A percentile compares a stretch with the other conserved stretches of the same genome.
phyloP scores from a whole-genome alignment of 2,888 invertebrate genomes.

The Andrena camellia region DNA sequence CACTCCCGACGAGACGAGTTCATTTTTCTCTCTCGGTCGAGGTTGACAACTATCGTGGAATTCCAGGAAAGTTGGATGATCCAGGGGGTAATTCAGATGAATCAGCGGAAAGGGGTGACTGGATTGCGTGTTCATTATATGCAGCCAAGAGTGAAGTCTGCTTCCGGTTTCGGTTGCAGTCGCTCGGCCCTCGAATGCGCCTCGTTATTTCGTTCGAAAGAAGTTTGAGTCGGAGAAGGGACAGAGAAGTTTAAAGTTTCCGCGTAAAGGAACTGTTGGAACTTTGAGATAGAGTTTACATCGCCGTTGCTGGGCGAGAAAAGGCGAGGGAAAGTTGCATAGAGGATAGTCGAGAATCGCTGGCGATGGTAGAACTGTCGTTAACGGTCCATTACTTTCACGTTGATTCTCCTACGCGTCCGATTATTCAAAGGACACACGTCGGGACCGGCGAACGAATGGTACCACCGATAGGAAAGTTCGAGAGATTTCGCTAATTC shows the following conservation, averaged over 20 bases:
- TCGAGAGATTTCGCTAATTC: slow-evolving; percentile 35
- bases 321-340: slow-evolving; percentile 4
- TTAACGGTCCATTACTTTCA: slow-evolving; percentile 36
- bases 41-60: slow-evolving; percentile 50
- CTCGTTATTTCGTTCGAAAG: slow-evolving; percentile 45
- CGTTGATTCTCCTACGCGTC: neutral
- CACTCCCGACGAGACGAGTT: slow-evolving; percentile 13
- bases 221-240: slow-evolving; percentile 14
- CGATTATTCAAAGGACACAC: neutral
- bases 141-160: slow-evolving; percentile 15
- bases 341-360: neutral
- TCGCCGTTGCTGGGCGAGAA: neutral
- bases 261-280: slow-evolving; percentile 3
- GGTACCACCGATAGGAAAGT: neutral
- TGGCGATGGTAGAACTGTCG: slow-evolving; percentile 21
- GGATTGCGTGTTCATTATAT: slow-evolving; percentile 35
- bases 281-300: slow-evolving; percentile 25
- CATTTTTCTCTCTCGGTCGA: slow-evolving; percentile 13
- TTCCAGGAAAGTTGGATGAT: slow-evolving; percentile 37
- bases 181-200: slow-evolving; percentile 10
- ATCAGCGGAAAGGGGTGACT: slow-evolving; percentile 39
- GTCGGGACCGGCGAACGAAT: neutral
- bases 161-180: neutral
- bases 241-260: slow-evolving; percentile 26
- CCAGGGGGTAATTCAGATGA: slow-evolving; percentile 33